Base-by-base conservation (phyloP, 1,140 invertebrate genomes). In the Dreissena rostriformis region DNA sequence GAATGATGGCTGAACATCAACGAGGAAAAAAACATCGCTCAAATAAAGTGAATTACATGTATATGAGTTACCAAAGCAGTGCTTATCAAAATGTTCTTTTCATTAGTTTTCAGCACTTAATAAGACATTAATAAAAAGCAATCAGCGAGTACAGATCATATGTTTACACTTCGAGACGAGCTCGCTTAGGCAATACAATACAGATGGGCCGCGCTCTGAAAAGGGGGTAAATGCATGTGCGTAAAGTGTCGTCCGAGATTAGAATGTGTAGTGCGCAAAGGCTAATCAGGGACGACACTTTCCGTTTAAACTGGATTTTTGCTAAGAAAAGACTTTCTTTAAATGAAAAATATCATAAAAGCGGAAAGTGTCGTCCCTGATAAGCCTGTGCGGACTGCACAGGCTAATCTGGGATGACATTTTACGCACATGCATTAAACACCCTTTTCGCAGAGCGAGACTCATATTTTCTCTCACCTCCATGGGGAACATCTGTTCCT, bases 391-490 rank as follows among this genome's bases (percentile, higher is more conserved):
- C 12, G 12, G 53, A 57, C 12, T 14, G 19, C 12, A 14, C 12
- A 57, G 19, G 12, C 19, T 57, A 14, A 19, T 12, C 53, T 14
- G 12, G 19, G 12, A 57, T 57, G 53, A 14, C 12, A 12, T 57
- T 19, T 57, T 19, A 14, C 53, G 53, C 12, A 14, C 12, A 57
- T 14, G 19, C 53, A 57, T 57, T 14, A 57, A 57, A 57, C 53
- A 19, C 12, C 19, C 53, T n/a, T 57, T 14, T 14, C 53, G 19
- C 53, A 14, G 53, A 57, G 19, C 12, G 12, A 19, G 12, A 57
- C 2, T n/a, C 4, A n/a, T 61, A 61, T 11, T 61, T 2, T 61
- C 57, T 61, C 86, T 80, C 86, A 92, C 92, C 89, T 92, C 92
- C 75, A 91, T 81, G 29, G 91, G 88, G 76, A 84, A 92, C 2